Percentiles rank a stretch among this genome's conserved stretches.
Evolutionary conservation across 1,140 invertebrate species (phyloP).

Genomic region (Brachystomella parvula): DNA sequence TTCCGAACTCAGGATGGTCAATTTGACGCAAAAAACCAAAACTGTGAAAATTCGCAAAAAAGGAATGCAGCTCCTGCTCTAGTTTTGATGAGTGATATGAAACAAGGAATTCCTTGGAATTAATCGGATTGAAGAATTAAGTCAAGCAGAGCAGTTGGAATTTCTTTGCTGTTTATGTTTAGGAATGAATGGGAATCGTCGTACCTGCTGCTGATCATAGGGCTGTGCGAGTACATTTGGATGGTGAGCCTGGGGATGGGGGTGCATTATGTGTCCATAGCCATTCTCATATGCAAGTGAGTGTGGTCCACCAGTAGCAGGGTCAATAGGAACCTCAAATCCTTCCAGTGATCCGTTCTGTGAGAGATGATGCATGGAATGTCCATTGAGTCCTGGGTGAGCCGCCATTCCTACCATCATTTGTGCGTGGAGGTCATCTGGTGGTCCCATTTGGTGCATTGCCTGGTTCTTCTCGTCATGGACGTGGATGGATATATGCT

Average conservation of each 20-base stretch:
- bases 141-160: too few relatives aligned
- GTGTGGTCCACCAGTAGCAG: conserved; percentile 20
- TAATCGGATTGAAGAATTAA: too few relatives aligned
- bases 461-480: conserved; percentile 29
- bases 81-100: too few relatives aligned
- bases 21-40: too few relatives aligned
- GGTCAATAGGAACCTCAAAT: conserved; percentile 30
- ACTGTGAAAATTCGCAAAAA: too few relatives aligned
- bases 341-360: conserved; percentile 24
- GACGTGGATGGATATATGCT: conserved; percentile 28
- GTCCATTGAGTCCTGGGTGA: conserved; percentile 20
- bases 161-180: too few relatives aligned
- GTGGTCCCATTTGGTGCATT: conserved; percentile 13
- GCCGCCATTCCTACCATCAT: conserved; percentile 26
- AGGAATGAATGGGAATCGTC: not conserved
- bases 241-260: conserved; percentile 25
- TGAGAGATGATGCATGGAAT: conserved; percentile 25
- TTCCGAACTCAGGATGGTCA: too few relatives aligned
- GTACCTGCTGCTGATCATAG: conserved; percentile 32
- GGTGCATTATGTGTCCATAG: conserved; percentile 34
- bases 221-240: conserved; percentile 26
- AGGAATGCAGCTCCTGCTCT: too few relatives aligned
- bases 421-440: conserved; percentile 32
- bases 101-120: too few relatives aligned
- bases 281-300: conserved; percentile 19